Evolutionary conservation across 2,888 invertebrate species (phyloP).

Genomic region (Ligdia adustata): DNA sequence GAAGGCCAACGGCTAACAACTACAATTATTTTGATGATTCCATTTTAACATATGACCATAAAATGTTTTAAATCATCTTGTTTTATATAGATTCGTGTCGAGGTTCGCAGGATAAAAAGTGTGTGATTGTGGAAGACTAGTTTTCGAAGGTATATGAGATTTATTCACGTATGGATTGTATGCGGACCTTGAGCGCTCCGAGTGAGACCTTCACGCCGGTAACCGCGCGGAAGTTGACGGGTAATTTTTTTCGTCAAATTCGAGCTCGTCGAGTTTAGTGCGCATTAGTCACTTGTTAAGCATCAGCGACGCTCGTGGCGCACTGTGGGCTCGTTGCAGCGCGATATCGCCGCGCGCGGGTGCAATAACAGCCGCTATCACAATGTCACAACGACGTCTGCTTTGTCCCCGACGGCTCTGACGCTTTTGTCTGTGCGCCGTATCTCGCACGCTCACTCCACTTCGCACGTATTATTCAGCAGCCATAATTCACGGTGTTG

Average conservation of each 20-base stretch:
- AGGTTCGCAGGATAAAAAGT: constrained; percentile 61
- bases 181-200: constrained; percentile 79
- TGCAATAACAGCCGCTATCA: constrained; percentile 77
- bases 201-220: constrained; percentile 81
- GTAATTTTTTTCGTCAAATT: constrained; percentile 79
- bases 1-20: constrained; percentile 74
- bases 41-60: constrained; percentile 62
- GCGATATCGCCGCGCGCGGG: constrained; percentile 62
- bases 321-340: constrained; percentile 65
- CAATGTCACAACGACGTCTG: constrained; percentile 76
- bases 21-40: constrained; percentile 74
- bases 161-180: constrained; percentile 80
- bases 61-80: constrained; percentile 64
- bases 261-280: constrained; percentile 75
- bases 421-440: constrained; percentile 52
- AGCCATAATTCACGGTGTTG: constrained; percentile 49
- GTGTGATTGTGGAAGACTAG: constrained; percentile 62
- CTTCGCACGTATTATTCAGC: constrained; percentile 50
- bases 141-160: constrained; percentile 75
- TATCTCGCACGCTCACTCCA: constrained; percentile 50
- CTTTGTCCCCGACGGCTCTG: constrained; percentile 62
- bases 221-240: constrained; percentile 82
- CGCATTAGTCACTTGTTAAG: constrained; percentile 77
- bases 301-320: constrained; percentile 64
- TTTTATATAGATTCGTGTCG: constrained; percentile 63